Conservation (phyloP, 2,888 invertebrate species). For the Drosophila mayaguana region DNA sequence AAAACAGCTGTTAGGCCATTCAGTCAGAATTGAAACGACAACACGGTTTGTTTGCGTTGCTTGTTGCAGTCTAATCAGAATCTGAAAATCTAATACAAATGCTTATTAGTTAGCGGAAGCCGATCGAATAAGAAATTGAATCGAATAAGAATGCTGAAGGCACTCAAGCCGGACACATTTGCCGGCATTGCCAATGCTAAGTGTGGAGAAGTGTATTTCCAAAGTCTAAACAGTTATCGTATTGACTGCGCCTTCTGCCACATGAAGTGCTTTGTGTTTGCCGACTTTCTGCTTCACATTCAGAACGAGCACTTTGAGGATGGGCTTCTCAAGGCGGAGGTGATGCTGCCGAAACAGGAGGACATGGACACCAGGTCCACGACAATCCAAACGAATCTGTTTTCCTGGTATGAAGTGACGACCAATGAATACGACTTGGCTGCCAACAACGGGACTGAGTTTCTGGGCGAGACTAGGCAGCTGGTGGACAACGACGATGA, state of each 20-base stretch:
- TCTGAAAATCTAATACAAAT: constrained; percentile 34
- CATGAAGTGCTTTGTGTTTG: constrained; percentile 77
- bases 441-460: constrained; percentile 28
- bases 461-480: constrained; percentile 19
- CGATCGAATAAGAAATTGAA: constrained; percentile 6
- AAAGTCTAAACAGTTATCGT: constrained; percentile 69
- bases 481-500: not conserved
- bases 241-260: constrained; percentile 76
- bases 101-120: constrained; percentile 33
- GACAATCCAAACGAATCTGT: constrained; percentile 44
- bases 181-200: constrained; percentile 68
- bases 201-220: constrained; percentile 81
- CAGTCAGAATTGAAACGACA: constrained; percentile 38
- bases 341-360: constrained; percentile 47
- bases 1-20: constrained; percentile 50
- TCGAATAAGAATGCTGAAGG: constrained; percentile 72
- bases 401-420: constrained; percentile 60
- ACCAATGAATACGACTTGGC: constrained; percentile 14
- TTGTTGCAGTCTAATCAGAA: constrained; percentile 3
- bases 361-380: constrained; percentile 20
- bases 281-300: constrained; percentile 75
- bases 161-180: constrained; percentile 61
- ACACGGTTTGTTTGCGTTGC: constrained; percentile 53
- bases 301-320: constrained; percentile 77
- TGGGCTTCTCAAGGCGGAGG: constrained; percentile 62